Base-by-base conservation (phyloP, 2,113 vertebrate species). In the Phycodurus eques region DNA sequence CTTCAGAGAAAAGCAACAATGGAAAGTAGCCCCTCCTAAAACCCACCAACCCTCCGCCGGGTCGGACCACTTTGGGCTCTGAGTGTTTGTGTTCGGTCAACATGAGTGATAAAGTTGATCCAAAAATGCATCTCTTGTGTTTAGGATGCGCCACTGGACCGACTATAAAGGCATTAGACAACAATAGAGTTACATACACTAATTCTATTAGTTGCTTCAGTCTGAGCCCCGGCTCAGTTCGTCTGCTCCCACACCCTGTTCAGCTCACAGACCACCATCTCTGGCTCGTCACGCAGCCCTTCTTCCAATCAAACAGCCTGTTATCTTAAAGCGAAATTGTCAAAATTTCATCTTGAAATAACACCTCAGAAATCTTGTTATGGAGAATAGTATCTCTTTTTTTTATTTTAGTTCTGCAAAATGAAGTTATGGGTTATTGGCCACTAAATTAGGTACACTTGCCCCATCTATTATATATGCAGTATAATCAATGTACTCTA, bases 101-200 rank as follows among this genome's bases (percentile, higher is more conserved):
- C 89, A 87, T 88, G 85, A 89, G 88, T 87, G 89, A 88, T 87
- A 85, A 89, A 91, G 87, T 90, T 89, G 86, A 80, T 90, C 88
- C 83, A 87, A 90, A 87, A 83, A 80, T 90, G 59, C 7, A 31
- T 39, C 59, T 46, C 69, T 67, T 53, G 75, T 43, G 33, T 67
- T 89, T 82, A 89, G 90, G 80, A 80, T 1, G 22, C 70, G 49
- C 82, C 82, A 71, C 75, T 71, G 70, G 83, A 85, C 77, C 79
- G 85, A 62, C 73, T 81, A 85, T 87, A 88, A 89, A 88, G 89
- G 86, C 72, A 82, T 89, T 85, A 87, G 79, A 84, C 81, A 44
- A 90, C 88, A 90, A 90, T 89, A 39, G 86, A 76, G 86, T 88
- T 89, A 87, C 80, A 70, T 81, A 75, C 78, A 84, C 84, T 90